phyloP scores from a whole-genome alignment of 2,797 vertebrate genomes.

The Crax fasciolata region DNA sequence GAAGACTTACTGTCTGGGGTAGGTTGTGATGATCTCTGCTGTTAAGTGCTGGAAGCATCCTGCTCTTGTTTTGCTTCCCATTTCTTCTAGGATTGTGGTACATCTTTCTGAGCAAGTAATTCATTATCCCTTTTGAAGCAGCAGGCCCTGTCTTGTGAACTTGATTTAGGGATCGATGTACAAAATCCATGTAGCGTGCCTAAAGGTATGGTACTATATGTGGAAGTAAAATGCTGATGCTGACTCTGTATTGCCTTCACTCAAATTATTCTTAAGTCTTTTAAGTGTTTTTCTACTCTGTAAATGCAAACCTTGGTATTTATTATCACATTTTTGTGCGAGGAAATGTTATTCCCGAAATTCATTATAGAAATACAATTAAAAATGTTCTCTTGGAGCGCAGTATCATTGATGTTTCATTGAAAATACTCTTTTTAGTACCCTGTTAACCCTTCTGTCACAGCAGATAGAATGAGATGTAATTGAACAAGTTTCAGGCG shows the following conservation, averaged over 20 bases:
- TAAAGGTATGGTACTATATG: accelerated
- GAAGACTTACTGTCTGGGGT: neutral
- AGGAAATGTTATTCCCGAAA: neutral
- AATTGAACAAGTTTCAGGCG: neutral
- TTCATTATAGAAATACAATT: neutral
- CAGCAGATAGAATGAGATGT: neutral
- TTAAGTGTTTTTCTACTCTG: neutral
- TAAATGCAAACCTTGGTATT: neutral
- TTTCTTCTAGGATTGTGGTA: neutral
- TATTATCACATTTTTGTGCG: neutral
- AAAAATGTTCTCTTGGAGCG: neutral
- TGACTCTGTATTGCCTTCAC: neutral
- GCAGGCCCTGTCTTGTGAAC: neutral
- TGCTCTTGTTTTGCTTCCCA: accelerated
- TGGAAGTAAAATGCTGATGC: neutral
- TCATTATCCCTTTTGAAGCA: neutral
- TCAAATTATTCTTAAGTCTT: neutral
- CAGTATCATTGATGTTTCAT: too few species aligned
- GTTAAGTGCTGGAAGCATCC: too few species aligned
- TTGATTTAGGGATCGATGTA: accelerated
- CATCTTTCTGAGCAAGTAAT: accelerated
- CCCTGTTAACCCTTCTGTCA: neutral
- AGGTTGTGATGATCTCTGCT: neutral
- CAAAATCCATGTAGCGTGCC: accelerated
- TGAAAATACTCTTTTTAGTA: neutral